phyloP scores from a whole-genome alignment of 1,140 invertebrate genomes.

The Drosophila arawakana region DNA sequence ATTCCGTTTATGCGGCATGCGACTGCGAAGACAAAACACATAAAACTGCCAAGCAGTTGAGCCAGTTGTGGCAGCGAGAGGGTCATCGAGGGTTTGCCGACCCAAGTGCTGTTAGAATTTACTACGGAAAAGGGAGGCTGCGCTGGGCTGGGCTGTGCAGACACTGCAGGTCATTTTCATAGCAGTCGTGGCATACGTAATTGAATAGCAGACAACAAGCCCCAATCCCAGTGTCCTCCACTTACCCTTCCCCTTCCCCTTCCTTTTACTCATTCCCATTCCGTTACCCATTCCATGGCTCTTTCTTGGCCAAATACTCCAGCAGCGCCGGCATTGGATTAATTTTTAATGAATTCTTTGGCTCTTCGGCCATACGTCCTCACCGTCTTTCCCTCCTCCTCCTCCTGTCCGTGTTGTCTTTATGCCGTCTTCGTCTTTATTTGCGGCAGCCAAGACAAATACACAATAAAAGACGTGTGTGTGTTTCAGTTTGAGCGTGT shows the following conservation, averaged over 20 bases:
- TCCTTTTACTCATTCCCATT: neutral
- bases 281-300: neutral
- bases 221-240: neutral
- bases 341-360: conserved; percentile 79
- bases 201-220: conserved; percentile 77
- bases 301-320: conserved; percentile 33
- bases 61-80: conserved; percentile 26
- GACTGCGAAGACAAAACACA: conserved; percentile 75
- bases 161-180: conserved; percentile 80
- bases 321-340: conserved; percentile 69
- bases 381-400: neutral
- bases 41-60: conserved; percentile 73
- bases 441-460: conserved; percentile 76
- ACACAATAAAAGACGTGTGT: conserved; percentile 71
- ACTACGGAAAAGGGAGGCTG: conserved; percentile 33
- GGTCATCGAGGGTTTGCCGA: conserved; percentile 55
- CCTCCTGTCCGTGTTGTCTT: conserved; percentile 26
- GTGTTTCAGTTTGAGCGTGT: conserved; percentile 33
- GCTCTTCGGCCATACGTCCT: conserved; percentile 29
- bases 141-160: conserved; percentile 10
- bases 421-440: conserved; percentile 73
- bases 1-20: conserved; percentile 79
- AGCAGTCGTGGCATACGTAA: conserved; percentile 78
- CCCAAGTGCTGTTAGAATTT: conserved; percentile 76
- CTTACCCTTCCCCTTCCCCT: neutral